Conservation (phyloP, 2,797 vertebrate species). For the Craterocephalus amniculus region DNA sequence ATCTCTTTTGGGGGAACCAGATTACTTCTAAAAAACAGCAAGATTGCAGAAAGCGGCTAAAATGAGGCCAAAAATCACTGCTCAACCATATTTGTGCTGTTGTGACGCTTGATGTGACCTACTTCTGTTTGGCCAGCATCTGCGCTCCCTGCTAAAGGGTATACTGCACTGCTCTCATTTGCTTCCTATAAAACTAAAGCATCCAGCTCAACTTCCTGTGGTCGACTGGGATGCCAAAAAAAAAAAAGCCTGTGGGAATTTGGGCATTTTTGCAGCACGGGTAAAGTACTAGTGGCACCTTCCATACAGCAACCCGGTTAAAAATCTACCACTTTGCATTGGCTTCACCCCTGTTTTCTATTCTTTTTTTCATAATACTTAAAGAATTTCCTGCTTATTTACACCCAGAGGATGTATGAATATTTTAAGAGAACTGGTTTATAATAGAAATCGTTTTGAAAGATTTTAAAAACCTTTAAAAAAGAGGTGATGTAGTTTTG, state of each 20-base stretch:
- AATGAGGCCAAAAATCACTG: conserved; percentile 63
- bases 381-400: conserved; percentile 16
- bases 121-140: conserved; percentile 63
- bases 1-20: conserved; percentile 22
- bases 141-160: conserved; percentile 71
- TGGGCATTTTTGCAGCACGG: conserved; percentile 39
- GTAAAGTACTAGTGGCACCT: conserved; percentile 29
- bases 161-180: conserved; percentile 64
- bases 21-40: conserved; percentile 47
- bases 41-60: conserved; percentile 54
- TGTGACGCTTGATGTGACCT: conserved; percentile 69
- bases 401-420: conserved; percentile 1
- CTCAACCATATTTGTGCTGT: conserved; percentile 53
- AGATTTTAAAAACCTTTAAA: too few relatives aligned
- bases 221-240: conserved; percentile 28
- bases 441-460: too few relatives aligned
- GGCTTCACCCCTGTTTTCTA: conserved; percentile 24
- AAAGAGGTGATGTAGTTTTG: too few relatives aligned
- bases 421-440: too few relatives aligned
- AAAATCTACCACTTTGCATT: conserved; percentile 27
- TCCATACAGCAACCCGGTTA: neutral
- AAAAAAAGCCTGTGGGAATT: conserved; percentile 57
- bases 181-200: conserved; percentile 50
- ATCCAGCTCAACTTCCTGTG: conserved; percentile 44
- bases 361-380: conserved; percentile 9